A percentile compares a stretch with the other conserved stretches of the same genome.
Conservation (phyloP, 2,113 vertebrate genomes). For the Cyanistes caeruleus region DNA sequence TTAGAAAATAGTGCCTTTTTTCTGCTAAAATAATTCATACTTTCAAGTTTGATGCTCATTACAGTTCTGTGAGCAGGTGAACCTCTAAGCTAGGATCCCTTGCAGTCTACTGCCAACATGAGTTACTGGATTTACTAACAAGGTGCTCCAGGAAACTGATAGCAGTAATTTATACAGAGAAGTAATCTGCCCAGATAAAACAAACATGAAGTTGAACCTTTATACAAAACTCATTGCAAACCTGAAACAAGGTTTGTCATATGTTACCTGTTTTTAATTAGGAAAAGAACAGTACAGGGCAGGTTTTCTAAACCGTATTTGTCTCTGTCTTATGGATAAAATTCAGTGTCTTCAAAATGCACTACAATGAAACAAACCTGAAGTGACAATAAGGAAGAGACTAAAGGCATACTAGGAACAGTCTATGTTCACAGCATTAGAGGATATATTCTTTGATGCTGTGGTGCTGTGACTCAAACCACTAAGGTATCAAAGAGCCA, state of each 20-base stretch:
- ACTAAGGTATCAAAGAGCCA: neutral
- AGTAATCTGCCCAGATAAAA: neutral
- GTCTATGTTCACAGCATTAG: neutral
- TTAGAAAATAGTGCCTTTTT: neutral
- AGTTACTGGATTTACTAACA: neutral
- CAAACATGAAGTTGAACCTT: neutral
- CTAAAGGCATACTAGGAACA: neutral
- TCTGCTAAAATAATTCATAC: neutral
- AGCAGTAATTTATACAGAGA: neutral
- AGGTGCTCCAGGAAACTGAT: neutral
- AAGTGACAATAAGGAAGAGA: neutral
- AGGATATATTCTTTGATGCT: neutral
- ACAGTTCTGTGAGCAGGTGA: neutral
- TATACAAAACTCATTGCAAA: neutral
- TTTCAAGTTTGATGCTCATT: neutral
- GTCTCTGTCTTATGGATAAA: neutral
- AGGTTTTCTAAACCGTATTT: neutral
- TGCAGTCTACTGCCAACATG: neutral
- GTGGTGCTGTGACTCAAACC: neutral
- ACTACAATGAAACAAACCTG: neutral
- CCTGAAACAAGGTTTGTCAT: neutral
- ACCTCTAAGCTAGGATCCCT: neutral
- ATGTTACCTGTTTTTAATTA: neutral
- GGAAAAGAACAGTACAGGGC: neutral
- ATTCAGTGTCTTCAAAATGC: neutral